Percentiles rank a stretch among this genome's conserved stretches.
phyloP scores from a whole-genome alignment of 53 echinoderm and acorn worm genomes.

The Astropecten irregularis region DNA sequence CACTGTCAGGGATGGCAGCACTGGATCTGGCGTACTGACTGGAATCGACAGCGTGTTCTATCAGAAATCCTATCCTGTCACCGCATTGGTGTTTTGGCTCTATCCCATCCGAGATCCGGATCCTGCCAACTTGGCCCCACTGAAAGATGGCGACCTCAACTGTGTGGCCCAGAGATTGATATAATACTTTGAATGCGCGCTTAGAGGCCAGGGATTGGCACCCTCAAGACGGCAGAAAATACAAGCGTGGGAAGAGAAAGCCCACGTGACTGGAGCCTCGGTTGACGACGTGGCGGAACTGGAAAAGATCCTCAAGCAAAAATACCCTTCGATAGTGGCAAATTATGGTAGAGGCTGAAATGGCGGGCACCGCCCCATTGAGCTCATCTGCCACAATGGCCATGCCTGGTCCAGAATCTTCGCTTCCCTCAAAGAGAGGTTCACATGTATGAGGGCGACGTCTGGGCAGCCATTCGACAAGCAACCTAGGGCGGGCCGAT shows the following conservation, averaged over 20 bases:
- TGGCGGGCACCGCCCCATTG: not conserved
- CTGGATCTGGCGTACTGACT: not conserved
- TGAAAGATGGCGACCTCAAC: not conserved
- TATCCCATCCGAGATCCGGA: not conserved
- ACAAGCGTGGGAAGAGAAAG: not conserved
- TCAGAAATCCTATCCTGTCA: slow-evolving; percentile 3
- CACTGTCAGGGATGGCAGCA: too few relatives aligned
- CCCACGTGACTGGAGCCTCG: not conserved
- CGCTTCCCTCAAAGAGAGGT: not conserved
- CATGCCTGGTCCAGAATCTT: not conserved
- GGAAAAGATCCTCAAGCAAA: not conserved
- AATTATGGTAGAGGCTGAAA: slow-evolving; percentile 9
- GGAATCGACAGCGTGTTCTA: not conserved
- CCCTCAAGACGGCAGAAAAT: not conserved
- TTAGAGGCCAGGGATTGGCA: not conserved
- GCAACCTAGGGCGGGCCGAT: not conserved
- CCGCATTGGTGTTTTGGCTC: not conserved
- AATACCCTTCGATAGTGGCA: too few relatives aligned
- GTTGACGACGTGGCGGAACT: not conserved
- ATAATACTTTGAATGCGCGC: not conserved
- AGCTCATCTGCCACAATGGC: slow-evolving; percentile 4
- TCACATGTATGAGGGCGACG: not conserved
- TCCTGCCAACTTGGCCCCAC: not conserved
- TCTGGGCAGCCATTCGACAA: not conserved
- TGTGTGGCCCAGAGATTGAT: not conserved